A percentile compares a stretch with the other conserved stretches of the same genome.
Evolutionary conservation across 2,888 invertebrate genomes (phyloP).

Genomic region (Stenodera caucasica): DNA sequence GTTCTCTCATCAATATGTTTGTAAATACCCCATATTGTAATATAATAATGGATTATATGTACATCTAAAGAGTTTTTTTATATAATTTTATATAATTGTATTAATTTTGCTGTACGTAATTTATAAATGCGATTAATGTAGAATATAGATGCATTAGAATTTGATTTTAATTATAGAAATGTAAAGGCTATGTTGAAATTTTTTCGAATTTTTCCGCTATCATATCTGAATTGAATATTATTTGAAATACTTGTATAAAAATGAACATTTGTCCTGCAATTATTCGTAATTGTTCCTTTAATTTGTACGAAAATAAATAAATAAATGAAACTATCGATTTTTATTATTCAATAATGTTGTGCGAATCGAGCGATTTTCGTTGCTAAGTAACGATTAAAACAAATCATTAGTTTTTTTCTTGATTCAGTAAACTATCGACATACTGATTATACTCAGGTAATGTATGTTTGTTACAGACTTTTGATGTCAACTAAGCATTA

Average conservation of each 20-base stretch:
- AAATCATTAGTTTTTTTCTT: slow-evolving; percentile 4
- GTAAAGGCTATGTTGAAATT: no score
- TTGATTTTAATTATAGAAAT: slow-evolving; percentile 15
- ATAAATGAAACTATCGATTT: slow-evolving; percentile 8
- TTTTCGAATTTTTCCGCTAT: no score
- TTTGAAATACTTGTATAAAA: not conserved
- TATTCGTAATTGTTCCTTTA: slow-evolving; percentile 11
- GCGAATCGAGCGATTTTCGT: slow-evolving; percentile 4
- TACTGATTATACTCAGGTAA: slow-evolving; percentile 27
- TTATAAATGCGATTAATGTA: no score
- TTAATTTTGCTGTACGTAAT: no score
- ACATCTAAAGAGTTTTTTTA: no score
- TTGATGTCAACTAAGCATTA: slow-evolving; percentile 24
- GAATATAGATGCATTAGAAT: slow-evolving; percentile 19
- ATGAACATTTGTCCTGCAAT: slow-evolving; percentile 10
- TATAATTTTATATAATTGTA: no score
- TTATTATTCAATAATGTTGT: slow-evolving; percentile 2
- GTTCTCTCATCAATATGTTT: slow-evolving; percentile 20
- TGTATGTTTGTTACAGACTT: slow-evolving; percentile 25
- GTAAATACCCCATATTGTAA: slow-evolving; percentile 38
- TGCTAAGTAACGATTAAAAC: slow-evolving; percentile 20
- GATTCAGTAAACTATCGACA: slow-evolving; percentile 17
- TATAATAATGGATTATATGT: slow-evolving; percentile 34
- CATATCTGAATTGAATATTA: no score
- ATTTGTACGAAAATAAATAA: slow-evolving; percentile 15